Conservation (phyloP, 2,113 vertebrate genomes). For the Callospermophilus lateralis region DNA sequence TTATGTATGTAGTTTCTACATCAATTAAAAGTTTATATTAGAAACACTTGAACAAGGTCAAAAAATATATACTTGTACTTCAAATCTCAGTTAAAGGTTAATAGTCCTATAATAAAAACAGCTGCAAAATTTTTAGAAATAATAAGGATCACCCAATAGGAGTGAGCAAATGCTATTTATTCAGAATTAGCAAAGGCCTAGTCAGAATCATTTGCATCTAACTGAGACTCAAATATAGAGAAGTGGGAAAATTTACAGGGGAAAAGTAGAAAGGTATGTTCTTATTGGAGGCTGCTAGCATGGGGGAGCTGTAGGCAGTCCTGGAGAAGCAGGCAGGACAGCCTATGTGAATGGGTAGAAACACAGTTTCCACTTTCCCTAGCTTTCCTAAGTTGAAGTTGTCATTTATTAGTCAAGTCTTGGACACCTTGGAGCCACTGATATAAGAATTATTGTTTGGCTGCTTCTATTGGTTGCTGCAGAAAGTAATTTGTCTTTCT, state of each 20-base stretch:
- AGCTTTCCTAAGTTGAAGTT: background rate
- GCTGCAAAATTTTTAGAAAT: background rate
- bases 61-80: background rate
- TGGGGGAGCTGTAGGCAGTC: no score
- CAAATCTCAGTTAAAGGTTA: background rate
- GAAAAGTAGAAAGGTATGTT: background rate
- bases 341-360: background rate
- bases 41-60: background rate
- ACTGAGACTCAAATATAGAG: background rate
- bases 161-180: background rate
- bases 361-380: background rate
- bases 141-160: conserved; percentile 8
- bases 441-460: background rate
- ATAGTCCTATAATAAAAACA: background rate
- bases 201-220: background rate
- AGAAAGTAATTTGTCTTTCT: background rate
- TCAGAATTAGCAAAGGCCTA: background rate
- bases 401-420: background rate
- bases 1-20: background rate
- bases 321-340: background rate
- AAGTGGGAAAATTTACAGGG: background rate
- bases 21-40: background rate
- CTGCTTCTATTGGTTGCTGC: background rate
- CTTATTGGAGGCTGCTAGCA: no score
- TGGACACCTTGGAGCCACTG: background rate